These are phyloP conservation scores for Cochlearius cochlearius DNA, from an alignment of 2,113 vertebrate genomes.

Conservation along the genomic window DNA sequence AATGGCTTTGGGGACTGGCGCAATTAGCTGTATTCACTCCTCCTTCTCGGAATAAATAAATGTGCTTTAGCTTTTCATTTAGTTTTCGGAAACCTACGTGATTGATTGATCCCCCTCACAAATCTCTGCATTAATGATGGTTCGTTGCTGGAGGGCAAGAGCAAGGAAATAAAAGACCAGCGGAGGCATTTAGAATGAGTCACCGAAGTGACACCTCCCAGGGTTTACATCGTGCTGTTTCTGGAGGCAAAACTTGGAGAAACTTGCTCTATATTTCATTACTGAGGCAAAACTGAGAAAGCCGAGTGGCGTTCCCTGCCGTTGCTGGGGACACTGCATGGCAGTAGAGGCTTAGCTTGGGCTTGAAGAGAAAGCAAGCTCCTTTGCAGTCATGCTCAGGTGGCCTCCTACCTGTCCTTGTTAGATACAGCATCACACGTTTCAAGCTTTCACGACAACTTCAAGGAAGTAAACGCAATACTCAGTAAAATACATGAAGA, in stretches of 20 bases:
- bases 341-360: not conserved
- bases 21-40: slow-evolving; percentile 25
- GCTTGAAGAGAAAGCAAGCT: not conserved
- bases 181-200: slow-evolving; percentile 7
- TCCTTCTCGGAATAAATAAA: slow-evolving; percentile 1
- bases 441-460: slow-evolving; percentile 26
- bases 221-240: slow-evolving; percentile 10
- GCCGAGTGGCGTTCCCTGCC: not conserved
- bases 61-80: slow-evolving; percentile 19
- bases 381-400: not conserved
- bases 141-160: not conserved
- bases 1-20: not conserved
- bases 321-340: not conserved
- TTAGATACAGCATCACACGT: not conserved
- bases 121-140: slow-evolving; percentile 18
- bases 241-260: slow-evolving; percentile 17
- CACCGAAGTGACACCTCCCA: not conserved
- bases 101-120: not conserved
- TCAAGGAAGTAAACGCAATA: slow-evolving; percentile 22
- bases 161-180: slow-evolving; percentile 51
- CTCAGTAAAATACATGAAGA: not conserved
- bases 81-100: not conserved
- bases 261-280: slow-evolving; percentile 17
- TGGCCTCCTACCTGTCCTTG: not conserved
- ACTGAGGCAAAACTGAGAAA: not conserved